phyloP scores from a whole-genome alignment of 2,888 invertebrate species.

The Ptychoptera albimana region DNA sequence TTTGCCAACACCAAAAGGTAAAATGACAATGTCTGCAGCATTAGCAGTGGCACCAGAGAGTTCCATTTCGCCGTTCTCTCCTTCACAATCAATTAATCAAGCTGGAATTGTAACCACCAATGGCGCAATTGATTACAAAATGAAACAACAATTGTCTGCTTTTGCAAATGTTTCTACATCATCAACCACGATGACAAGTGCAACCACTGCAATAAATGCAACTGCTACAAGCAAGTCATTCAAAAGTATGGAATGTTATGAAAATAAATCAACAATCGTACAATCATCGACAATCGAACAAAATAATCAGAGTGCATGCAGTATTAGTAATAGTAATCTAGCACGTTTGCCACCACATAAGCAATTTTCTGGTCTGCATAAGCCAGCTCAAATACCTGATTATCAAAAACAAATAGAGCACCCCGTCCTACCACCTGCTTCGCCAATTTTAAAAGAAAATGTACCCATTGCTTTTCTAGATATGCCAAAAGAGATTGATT shows the following conservation, averaged over 20 bases:
- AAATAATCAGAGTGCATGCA: neutral
- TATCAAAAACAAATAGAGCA: slow-evolving; percentile 49
- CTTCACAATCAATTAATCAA: slow-evolving; percentile 8
- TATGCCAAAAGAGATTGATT: slow-evolving; percentile 13
- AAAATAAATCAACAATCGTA: slow-evolving; percentile 1
- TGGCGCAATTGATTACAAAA: slow-evolving; percentile 4
- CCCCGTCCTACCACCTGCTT: slow-evolving; percentile 39
- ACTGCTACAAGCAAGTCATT: slow-evolving; percentile 13
- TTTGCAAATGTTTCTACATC: slow-evolving; percentile 22
- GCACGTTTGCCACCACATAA: slow-evolving; percentile 17
- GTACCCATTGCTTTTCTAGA: slow-evolving; percentile 31
- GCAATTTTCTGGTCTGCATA: slow-evolving; percentile 38
- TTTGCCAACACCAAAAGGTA: slow-evolving; percentile 31
- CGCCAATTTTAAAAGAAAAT: slow-evolving; percentile 33
- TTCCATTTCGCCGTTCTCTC: slow-evolving; percentile 39
- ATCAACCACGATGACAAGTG: slow-evolving; percentile 11
- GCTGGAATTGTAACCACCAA: neutral
- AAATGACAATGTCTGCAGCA: slow-evolving; percentile 39
- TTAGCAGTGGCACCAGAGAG: slow-evolving; percentile 46
- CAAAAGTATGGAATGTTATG: neutral
- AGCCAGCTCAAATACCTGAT: slow-evolving; percentile 43
- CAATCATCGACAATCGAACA: slow-evolving; percentile 1
- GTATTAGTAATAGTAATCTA: slow-evolving; percentile 9
- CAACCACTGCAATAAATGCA: slow-evolving; percentile 20
- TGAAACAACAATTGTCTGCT: slow-evolving; percentile 20